Percentiles rank a stretch among this genome's conserved stretches.
Conservation (phyloP, 2,888 invertebrate genomes). For the Notodromas monacha region DNA sequence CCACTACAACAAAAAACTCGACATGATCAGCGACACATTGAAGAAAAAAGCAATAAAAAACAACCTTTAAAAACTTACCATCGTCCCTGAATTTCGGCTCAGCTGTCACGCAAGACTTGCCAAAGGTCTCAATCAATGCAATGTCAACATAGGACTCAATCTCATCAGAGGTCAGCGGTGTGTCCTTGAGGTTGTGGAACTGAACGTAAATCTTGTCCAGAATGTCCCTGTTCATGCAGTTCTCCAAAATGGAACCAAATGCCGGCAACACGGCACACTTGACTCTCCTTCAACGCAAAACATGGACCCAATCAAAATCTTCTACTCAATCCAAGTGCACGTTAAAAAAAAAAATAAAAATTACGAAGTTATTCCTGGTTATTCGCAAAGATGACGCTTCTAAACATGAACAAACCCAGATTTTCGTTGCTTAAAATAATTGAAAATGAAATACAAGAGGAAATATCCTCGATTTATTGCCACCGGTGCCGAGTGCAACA, state of each 20-base stretch:
- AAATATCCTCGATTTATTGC: too few species aligned
- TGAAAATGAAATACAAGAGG: too few species aligned
- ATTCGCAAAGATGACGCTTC: conserved; percentile 1
- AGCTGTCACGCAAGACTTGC: conserved; percentile 25
- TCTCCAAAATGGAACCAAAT: conserved; percentile 24
- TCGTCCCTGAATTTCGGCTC: conserved; percentile 26
- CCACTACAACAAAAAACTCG: conserved; percentile 19
- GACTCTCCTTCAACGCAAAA: conserved; percentile 16
- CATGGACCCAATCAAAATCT: conserved; percentile 17
- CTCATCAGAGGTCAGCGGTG: too few species aligned
- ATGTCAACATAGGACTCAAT: conserved; percentile 20
- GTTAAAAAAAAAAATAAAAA: conserved; percentile 8
- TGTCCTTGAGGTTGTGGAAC: too few species aligned
- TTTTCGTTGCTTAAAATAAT: too few species aligned
- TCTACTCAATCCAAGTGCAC: conserved; percentile 17
- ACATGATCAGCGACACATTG: conserved; percentile 11
- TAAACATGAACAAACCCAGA: too few species aligned
- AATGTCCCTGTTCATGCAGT: conserved; percentile 17
- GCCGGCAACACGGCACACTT: conserved; percentile 29
- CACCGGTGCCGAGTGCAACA: too few species aligned
- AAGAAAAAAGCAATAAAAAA: conserved; percentile 12
- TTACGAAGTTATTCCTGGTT: not conserved
- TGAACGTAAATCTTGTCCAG: too few species aligned
- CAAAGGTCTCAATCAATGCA: conserved; percentile 26
- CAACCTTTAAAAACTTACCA: conserved; percentile 18